Conservation (phyloP, 2,113 vertebrate genomes). For the Perca flavescens region DNA sequence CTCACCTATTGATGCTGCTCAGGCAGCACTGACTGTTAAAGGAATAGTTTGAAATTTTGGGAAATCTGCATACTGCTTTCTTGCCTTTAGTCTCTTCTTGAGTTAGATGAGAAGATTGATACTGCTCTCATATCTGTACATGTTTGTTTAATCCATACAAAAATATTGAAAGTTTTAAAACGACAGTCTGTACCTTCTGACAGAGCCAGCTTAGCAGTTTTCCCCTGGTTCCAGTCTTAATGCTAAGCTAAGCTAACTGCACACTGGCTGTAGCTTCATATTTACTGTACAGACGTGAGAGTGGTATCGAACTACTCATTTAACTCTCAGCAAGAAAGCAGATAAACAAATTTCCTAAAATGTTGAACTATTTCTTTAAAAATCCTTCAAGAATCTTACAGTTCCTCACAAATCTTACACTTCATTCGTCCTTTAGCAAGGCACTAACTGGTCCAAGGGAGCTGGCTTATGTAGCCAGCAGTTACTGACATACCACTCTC, state of each 20-base stretch:
- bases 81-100: background rate
- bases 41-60: background rate
- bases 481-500: background rate
- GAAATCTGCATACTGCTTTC: background rate
- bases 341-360: background rate
- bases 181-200: too few species aligned
- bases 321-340: background rate
- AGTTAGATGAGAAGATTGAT: background rate
- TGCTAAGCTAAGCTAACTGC: slow-evolving; percentile 8
- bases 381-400: background rate
- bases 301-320: background rate
- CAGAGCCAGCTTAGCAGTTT: background rate
- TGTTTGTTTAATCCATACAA: background rate
- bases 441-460: background rate
- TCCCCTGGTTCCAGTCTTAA: background rate
- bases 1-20: background rate
- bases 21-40: background rate
- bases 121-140: background rate
- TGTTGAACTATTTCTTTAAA: background rate
- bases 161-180: background rate
- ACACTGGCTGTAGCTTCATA: background rate
- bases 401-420: too few species aligned
- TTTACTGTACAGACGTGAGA: background rate
- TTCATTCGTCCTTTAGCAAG: background rate
- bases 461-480: background rate